A percentile compares a stretch with the other conserved stretches of the same genome.
phyloP scores from a whole-genome alignment of 2,797 vertebrate genomes.

The Tolypeutes matacus region DNA sequence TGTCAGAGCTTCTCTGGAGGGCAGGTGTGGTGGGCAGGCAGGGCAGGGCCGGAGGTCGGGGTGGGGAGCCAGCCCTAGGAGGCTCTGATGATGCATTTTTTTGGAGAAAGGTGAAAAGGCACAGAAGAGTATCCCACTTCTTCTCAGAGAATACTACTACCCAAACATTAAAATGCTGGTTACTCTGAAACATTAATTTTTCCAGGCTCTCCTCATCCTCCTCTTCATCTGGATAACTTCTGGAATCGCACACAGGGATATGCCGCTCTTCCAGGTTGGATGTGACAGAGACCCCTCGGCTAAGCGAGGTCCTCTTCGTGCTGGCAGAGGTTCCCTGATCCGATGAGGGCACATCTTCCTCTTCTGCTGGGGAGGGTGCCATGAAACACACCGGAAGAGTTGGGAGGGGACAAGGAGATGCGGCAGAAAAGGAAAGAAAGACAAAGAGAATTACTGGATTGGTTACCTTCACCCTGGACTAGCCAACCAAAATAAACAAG shows the following conservation, averaged over 20 bases:
- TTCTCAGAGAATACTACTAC: neutral
- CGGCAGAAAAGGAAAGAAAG: neutral
- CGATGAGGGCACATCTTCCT: conserved; percentile 51
- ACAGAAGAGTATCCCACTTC: neutral
- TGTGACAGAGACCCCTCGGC: conserved; percentile 49
- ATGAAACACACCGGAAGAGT: neutral
- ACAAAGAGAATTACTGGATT: neutral
- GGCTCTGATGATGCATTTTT: neutral
- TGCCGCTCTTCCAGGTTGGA: conserved; percentile 76
- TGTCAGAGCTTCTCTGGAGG: neutral
- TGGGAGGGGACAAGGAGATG: neutral
- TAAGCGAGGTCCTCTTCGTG: conserved; percentile 68
- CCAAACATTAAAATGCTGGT: neutral
- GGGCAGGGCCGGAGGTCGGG: neutral
- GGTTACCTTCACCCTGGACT: neutral
- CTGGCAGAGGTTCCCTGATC: conserved; percentile 14
- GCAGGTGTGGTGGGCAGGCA: neutral
- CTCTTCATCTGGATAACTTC: conserved; percentile 78
- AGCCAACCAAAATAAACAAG: neutral
- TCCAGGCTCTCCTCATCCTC: conserved; percentile 83
- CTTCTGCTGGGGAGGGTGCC: neutral
- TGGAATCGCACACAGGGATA: conserved; percentile 41
- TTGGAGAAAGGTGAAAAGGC: neutral
- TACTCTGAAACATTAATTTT: conserved; percentile 57
- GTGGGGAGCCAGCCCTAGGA: neutral